phyloP scores from a whole-genome alignment of 2,113 vertebrate species.

The Sarotherodon lohbergeri region DNA sequence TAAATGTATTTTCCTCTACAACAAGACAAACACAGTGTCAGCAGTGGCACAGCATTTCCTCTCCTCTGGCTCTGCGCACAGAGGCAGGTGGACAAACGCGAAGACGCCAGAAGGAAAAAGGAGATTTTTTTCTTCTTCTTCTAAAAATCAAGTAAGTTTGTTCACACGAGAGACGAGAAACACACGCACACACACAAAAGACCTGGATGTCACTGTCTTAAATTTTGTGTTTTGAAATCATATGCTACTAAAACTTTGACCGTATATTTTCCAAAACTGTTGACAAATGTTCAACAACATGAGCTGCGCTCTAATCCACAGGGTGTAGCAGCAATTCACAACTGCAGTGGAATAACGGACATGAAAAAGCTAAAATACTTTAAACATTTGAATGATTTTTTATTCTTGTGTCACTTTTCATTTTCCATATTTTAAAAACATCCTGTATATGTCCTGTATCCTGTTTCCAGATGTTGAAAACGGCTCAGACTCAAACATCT shows the following conservation, averaged over 20 bases:
- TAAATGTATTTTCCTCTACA: background rate
- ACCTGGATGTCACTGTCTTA: too few relatives aligned
- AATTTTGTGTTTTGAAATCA: background rate
- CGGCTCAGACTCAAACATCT: background rate
- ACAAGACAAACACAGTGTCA: background rate
- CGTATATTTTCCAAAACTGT: background rate
- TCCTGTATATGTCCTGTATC: accelerated
- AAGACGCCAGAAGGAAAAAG: background rate
- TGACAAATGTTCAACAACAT: accelerated
- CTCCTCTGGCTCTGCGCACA: background rate
- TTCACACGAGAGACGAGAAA: background rate
- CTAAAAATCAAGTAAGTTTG: background rate
- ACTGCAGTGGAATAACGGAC: background rate
- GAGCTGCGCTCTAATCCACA: background rate
- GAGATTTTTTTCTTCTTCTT: background rate
- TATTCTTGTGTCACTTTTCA: accelerated
- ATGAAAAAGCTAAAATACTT: background rate
- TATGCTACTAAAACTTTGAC: background rate
- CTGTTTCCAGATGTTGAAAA: background rate
- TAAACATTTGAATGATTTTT: accelerated
- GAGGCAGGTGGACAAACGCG: accelerated
- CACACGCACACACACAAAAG: background rate
- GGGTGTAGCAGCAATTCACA: background rate
- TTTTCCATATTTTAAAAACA: background rate
- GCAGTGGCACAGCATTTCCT: background rate